A percentile compares a stretch with the other conserved stretches of the same genome.
phyloP scores from a whole-genome alignment of 1,140 invertebrate genomes.

The Samia ricini region DNA sequence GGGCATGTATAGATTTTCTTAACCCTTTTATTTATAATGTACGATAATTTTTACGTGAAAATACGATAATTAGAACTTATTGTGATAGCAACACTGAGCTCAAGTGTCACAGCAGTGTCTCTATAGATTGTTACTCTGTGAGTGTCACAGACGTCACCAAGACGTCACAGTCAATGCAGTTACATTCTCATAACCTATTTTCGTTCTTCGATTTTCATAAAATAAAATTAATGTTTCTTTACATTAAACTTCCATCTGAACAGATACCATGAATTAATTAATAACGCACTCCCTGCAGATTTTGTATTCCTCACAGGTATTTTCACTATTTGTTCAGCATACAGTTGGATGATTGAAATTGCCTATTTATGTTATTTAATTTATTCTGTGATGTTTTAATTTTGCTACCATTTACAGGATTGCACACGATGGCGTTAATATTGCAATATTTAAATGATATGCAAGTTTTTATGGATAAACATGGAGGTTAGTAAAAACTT shows the following conservation, averaged over 20 bases:
- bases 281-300: neutral
- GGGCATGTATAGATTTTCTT: too few relatives aligned
- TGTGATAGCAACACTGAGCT: too few relatives aligned
- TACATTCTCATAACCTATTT: conserved; percentile 10
- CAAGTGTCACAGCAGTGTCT: too few relatives aligned
- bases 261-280: conserved; percentile 2
- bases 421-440: conserved; percentile 73
- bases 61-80: too few relatives aligned
- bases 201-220: conserved; percentile 8
- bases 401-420: conserved; percentile 59
- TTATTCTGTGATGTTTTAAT: conserved; percentile 14
- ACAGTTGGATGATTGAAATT: neutral
- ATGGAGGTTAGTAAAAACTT: conserved; percentile 66
- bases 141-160: neutral
- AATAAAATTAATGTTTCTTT: conserved; percentile 6
- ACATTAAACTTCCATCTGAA: neutral
- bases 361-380: conserved; percentile 22
- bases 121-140: neutral
- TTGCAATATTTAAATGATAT: conserved; percentile 73
- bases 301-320: conserved; percentile 1
- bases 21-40: too few relatives aligned
- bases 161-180: neutral
- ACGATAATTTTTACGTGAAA: too few relatives aligned
- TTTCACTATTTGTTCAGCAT: neutral
- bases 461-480: conserved; percentile 75